phyloP scores from a whole-genome alignment of 2,113 vertebrate genomes.

The Lota lota region DNA sequence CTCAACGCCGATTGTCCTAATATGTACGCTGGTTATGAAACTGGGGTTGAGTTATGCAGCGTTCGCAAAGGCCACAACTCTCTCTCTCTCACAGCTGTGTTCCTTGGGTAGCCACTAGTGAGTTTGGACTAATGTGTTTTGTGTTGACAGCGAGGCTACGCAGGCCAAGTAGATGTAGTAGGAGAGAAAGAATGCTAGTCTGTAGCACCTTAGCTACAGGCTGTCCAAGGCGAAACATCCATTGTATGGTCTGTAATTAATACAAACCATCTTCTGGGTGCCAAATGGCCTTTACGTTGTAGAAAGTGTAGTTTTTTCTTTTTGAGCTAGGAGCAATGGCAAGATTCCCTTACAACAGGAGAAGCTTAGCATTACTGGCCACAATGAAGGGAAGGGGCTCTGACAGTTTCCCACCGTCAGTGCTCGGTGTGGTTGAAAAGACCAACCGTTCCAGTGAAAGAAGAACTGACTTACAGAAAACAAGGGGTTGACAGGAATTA shows the following conservation, averaged over 20 bases:
- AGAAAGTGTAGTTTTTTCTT: not conserved
- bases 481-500: too few relatives aligned
- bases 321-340: not conserved
- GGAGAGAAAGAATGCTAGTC: conserved; percentile 9
- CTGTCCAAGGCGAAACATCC: conserved; percentile 11
- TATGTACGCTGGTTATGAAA: conserved; percentile 33
- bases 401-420: too few relatives aligned
- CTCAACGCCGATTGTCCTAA: not conserved
- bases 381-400: conserved; percentile 12
- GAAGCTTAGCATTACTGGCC: not conserved
- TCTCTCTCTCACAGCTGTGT: conserved; percentile 25
- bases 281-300: conserved; percentile 12
- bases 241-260: conserved; percentile 34
- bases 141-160: conserved; percentile 21
- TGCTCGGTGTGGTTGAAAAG: too few relatives aligned
- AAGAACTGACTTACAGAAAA: too few relatives aligned
- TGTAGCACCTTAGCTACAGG: conserved; percentile 30
- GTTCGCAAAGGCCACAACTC: conserved; percentile 29
- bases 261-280: conserved; percentile 28
- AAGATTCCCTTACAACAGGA: not conserved
- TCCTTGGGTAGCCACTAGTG: conserved; percentile 30
- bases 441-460: too few relatives aligned
- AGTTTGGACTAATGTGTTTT: conserved; percentile 45
- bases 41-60: conserved; percentile 22
- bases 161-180: conserved; percentile 14